Conservation (phyloP, 2,888 invertebrate species). For the Homarus gammarus region DNA sequence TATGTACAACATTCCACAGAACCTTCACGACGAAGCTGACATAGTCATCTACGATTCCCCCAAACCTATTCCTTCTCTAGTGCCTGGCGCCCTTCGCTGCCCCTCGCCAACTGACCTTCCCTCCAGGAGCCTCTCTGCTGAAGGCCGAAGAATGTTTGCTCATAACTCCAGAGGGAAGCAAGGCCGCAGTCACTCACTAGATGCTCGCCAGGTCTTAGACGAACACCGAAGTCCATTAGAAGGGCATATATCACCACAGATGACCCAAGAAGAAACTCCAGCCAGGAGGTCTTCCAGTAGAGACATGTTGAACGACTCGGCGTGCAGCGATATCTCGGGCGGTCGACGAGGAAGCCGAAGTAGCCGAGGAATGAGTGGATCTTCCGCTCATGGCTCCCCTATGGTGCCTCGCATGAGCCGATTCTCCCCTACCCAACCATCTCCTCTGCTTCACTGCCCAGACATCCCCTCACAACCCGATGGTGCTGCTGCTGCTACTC, state of each 20-base stretch:
- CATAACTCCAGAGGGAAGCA: neutral
- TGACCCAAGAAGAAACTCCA: neutral
- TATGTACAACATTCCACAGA: conserved; percentile 75
- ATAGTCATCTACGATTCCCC: conserved; percentile 52
- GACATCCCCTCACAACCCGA: conserved; percentile 15
- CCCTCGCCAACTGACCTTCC: conserved; percentile 43
- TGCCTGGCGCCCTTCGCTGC: conserved; percentile 45
- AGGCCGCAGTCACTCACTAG: conserved; percentile 45
- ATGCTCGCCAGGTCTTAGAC: conserved; percentile 26
- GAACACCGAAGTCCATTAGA: neutral
- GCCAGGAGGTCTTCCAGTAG: neutral
- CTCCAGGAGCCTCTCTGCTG: conserved; percentile 38
- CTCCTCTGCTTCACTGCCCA: conserved; percentile 37
- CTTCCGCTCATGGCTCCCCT: conserved; percentile 42
- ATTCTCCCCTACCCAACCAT: conserved; percentile 49
- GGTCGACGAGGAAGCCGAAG: conserved; percentile 52
- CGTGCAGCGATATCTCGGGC: conserved; percentile 56
- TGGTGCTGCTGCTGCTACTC: neutral
- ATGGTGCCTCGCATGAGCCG: conserved; percentile 28
- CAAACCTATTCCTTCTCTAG: conserved; percentile 54
- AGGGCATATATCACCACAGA: neutral
- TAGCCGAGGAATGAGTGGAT: conserved; percentile 45
- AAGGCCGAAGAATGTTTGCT: neutral
- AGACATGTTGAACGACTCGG: conserved; percentile 54
- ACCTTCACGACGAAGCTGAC: conserved; percentile 35